phyloP scores from a whole-genome alignment of 1,140 invertebrate genomes.

The Drosophila seguyi region DNA sequence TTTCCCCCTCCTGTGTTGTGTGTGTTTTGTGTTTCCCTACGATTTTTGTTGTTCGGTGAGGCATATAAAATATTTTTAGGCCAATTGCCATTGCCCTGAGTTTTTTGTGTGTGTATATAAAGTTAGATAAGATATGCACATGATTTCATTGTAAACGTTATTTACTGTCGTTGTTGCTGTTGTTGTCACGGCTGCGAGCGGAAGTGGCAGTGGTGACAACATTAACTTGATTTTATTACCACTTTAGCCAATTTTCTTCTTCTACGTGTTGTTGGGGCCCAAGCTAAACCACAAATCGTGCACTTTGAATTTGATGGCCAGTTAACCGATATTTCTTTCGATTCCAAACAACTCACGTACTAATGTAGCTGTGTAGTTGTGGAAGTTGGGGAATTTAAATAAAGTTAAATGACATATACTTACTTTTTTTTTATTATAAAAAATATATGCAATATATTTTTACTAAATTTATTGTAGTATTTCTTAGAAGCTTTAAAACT shows the following conservation, averaged over 20 bases:
- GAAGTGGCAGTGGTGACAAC: slow-evolving; percentile 65
- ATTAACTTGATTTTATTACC: slow-evolving; percentile 49
- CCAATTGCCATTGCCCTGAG: slow-evolving; percentile 44
- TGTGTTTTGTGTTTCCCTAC: slow-evolving; percentile 1
- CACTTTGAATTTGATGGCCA: slow-evolving; percentile 38
- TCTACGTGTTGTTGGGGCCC: slow-evolving; percentile 12
- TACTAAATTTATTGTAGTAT: too few species aligned
- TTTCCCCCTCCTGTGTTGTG: neutral
- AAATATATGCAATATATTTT: too few species aligned
- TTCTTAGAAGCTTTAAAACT: neutral
- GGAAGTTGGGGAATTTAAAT: neutral
- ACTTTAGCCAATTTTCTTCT: slow-evolving; percentile 26
- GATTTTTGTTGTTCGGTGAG: slow-evolving; percentile 44
- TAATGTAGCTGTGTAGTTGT: neutral
- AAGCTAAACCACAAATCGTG: slow-evolving; percentile 20
- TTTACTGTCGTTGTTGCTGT: slow-evolving; percentile 11
- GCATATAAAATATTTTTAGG: slow-evolving; percentile 74
- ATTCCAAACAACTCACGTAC: slow-evolving; percentile 22
- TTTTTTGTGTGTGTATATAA: slow-evolving; percentile 17
- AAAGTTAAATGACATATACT: neutral
- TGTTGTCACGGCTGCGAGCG: slow-evolving; percentile 43
- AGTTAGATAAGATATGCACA: slow-evolving; percentile 74
- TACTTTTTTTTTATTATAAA: too few species aligned
- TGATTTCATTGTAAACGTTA: slow-evolving; percentile 72
- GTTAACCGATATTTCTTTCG: slow-evolving; percentile 25